A percentile compares a stretch with the other conserved stretches of the same genome.
Conservation (phyloP, 2,888 invertebrate genomes). For the Megastigmus dorsalis region DNA sequence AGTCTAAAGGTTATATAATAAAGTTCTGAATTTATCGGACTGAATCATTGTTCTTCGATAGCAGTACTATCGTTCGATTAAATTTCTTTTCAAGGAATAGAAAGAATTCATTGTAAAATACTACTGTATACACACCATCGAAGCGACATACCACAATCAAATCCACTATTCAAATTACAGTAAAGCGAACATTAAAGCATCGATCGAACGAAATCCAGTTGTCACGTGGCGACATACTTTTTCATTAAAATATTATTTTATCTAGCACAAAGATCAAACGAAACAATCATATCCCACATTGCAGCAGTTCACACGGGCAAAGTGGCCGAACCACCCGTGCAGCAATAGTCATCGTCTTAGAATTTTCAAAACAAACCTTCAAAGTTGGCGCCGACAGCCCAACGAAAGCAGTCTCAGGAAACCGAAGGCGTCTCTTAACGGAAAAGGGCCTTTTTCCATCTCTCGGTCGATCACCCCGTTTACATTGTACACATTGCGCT, state of each 20-base stretch:
- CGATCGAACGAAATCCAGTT: background rate
- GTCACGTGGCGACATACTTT: background rate
- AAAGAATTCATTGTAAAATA: too few species aligned
- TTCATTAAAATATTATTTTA: background rate
- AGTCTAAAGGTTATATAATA: too few species aligned
- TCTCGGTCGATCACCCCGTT: conserved; percentile 15
- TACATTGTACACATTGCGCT: too few species aligned
- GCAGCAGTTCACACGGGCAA: too few species aligned
- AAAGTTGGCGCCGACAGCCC: background rate
- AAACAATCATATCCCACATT: too few species aligned
- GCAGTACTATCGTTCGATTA: too few species aligned
- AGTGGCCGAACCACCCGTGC: too few species aligned
- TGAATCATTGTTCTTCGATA: too few species aligned
- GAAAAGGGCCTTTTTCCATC: background rate
- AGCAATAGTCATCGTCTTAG: background rate
- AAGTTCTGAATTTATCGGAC: too few species aligned
- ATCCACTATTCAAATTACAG: background rate
- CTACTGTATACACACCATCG: too few species aligned
- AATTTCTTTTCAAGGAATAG: too few species aligned
- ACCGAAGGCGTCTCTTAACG: background rate
- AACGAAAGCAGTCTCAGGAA: background rate
- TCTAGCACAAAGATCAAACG: background rate
- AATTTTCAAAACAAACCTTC: conserved; percentile 32
- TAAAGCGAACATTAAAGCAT: background rate
- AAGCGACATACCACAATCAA: too few species aligned